Base-by-base conservation (phyloP, 2,113 vertebrate genomes). In the Elanus axillaris region DNA sequence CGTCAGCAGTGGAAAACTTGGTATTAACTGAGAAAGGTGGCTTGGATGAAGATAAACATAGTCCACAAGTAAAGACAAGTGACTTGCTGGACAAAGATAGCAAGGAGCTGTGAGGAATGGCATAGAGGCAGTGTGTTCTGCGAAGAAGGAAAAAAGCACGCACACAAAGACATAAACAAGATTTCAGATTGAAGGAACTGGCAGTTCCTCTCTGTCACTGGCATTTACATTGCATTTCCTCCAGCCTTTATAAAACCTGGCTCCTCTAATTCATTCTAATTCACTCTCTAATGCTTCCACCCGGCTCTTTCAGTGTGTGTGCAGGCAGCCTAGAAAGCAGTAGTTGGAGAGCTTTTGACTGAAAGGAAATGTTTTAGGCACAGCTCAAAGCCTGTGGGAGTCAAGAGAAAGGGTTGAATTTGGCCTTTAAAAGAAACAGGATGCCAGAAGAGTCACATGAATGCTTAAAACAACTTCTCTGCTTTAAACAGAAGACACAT, bases 201-300 rank as follows among this genome's bases (percentile, higher is more conserved):
- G 93, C 93, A 96, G 91, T 91, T 96, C 93, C 83, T 85, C 91
- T 63, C 83, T 87, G 84, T 75, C 89, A 90, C 86, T 94, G 84
- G 60, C 94, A 94, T 90, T 93, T 89, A 90, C 89, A 56, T 17
- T 56, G 86, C 89, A 56, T 79, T 94, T 96, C 89, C 94, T 91
- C 74, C 60, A 96, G 84, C 90, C 82, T 96, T 97, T 96, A 80
- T 71, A 95, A 73, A 95, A 92, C 72, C 90, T 93, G 86, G 67
- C 88, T 96, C 56, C 75, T 67, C 90, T 90, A 93, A 94, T 95
- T 94, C 74, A 80, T 91, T 86, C 80, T 91, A 91, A 96, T 88
- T 91, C 82, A n/a, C 82, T 86, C 81, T 53, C 86, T 79, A 85
- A 91, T 67, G 47, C 75, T 93, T 90, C 92, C 82, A 79, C 88